Percentiles rank a stretch among this genome's conserved stretches.
These are phyloP conservation scores for Labeo calbasu DNA, from an alignment of 2,797 vertebrate species.

Conservation along the genomic window DNA sequence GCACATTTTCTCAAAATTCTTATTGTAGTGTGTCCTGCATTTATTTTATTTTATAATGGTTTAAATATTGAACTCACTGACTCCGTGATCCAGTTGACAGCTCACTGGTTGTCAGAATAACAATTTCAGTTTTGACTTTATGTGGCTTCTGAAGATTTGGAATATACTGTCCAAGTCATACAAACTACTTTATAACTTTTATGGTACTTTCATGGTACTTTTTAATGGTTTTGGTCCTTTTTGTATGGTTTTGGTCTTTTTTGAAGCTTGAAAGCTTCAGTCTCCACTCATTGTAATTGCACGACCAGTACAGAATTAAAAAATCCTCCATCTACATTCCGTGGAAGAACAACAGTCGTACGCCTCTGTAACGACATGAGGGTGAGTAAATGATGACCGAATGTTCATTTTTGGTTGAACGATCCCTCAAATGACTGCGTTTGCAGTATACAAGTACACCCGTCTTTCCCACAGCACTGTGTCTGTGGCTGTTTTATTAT, in stretches of 20 bases:
- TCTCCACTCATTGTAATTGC: neutral
- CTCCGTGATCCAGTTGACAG: neutral
- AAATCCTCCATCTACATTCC: neutral
- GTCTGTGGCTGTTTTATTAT: slow-evolving; percentile 55
- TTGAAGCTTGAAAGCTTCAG: neutral
- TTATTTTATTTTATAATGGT: neutral
- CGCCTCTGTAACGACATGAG: neutral
- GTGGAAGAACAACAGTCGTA: slow-evolving; percentile 6
- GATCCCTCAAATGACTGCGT: slow-evolving; percentile 1
- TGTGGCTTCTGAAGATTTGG: neutral
- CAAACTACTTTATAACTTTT: neutral
- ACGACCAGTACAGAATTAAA: slow-evolving; percentile 6
- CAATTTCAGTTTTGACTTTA: neutral
- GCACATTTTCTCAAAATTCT: too few species aligned
- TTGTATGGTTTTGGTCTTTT: neutral
- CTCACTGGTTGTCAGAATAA: neutral
- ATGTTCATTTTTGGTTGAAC: slow-evolving; percentile 8
- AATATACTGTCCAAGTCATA: neutral
- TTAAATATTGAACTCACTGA: neutral
- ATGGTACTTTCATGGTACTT: neutral
- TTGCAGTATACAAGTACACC: neutral
- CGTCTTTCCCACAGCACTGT: slow-evolving; percentile 31
- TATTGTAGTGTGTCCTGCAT: too few species aligned
- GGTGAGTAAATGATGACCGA: slow-evolving; percentile 2
- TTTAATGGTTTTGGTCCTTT: neutral